Base-by-base conservation (phyloP, 2,888 invertebrate genomes). In the Seladonia tumulorum region DNA sequence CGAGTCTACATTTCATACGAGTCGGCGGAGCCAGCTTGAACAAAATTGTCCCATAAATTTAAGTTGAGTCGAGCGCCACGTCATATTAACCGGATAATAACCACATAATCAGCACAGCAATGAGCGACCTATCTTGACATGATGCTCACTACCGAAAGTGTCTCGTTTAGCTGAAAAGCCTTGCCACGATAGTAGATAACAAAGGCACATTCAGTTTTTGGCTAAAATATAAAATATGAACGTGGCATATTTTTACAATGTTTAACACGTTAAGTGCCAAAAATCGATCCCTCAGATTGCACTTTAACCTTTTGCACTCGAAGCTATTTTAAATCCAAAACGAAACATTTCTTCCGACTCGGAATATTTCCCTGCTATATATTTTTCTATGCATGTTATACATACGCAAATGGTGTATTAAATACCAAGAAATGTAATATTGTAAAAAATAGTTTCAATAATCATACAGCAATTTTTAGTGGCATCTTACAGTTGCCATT, bases 11-110 rank as follows among this genome's bases (percentile, higher is more conserved):
- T n/a, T 57, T n/a, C n/a, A 57, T 57, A n/a, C 1, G 25, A 29
- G 25, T 25, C 14, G 4, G 60, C 14, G 4, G 60, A 63, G 25
- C 14, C 16, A 25, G 25, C 16, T 5, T 63, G 60, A 63, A 63
- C 60, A 25, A 25, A 7, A 8, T 22, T 16, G 66, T 7, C 22
- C 18, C 66, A 35, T 75, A 70, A 63, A 80, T 60, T 49, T 18
- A 45, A 83, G 12, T 22, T 5, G 22, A 22, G 10, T 14, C 3
- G 10, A 18, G 57, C 49, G 49, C 53, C 35, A 53, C 10, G 35
- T 76, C 49, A 35, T 45, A 76, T 81, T 60, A 72, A 81, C 3
- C 74, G 60, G 70, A 10, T 35, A 75, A 81, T 42, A 70, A 75
- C 49, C 60, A 10, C 53, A n/a, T 53, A 53, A 53, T 53, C 53